Percentiles rank a stretch among this genome's conserved stretches.
Evolutionary conservation across 2,797 vertebrate genomes (phyloP).

Genomic region (Pipistrellus kuhlii): DNA sequence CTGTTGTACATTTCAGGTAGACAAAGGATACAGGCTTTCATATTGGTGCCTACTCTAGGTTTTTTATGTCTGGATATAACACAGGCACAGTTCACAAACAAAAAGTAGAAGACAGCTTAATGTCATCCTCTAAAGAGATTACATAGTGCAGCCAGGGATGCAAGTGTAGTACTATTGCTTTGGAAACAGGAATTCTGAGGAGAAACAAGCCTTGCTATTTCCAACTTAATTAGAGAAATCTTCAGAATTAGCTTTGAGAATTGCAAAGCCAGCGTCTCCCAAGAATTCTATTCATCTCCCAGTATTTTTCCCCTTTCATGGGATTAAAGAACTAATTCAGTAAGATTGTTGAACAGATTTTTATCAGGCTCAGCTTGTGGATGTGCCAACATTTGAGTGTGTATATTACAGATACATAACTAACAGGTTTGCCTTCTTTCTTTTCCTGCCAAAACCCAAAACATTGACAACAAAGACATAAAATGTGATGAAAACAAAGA

Average conservation of each 20-base stretch:
- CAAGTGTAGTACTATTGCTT: not conserved
- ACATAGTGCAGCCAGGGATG: not conserved
- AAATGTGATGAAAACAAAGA: slow-evolving; percentile 57
- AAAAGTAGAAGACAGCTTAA: not conserved
- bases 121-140: not conserved
- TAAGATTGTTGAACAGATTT: slow-evolving; percentile 58
- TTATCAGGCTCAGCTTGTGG: slow-evolving; percentile 50
- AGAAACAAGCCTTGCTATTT: not conserved
- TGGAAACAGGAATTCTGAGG: not conserved
- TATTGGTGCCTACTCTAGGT: not conserved
- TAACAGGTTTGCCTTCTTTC: slow-evolving; percentile 54
- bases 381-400: slow-evolving; percentile 41
- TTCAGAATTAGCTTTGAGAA: slow-evolving; percentile 38
- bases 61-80: not conserved
- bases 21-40: not conserved
- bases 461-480: slow-evolving; percentile 55
- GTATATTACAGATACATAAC: slow-evolving; percentile 41
- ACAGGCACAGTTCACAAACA: not conserved
- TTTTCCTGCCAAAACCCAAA: slow-evolving; percentile 60
- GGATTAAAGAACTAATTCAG: slow-evolving; percentile 60
- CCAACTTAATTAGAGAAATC: slow-evolving; percentile 52
- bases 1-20: not conserved
- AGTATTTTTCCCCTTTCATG: slow-evolving; percentile 23
- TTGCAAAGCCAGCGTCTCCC: slow-evolving; percentile 45
- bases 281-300: slow-evolving; percentile 44